A percentile compares a stretch with the other conserved stretches of the same genome.
phyloP scores from a whole-genome alignment of 2,888 invertebrate genomes.

The Dichetophora obliterata region DNA sequence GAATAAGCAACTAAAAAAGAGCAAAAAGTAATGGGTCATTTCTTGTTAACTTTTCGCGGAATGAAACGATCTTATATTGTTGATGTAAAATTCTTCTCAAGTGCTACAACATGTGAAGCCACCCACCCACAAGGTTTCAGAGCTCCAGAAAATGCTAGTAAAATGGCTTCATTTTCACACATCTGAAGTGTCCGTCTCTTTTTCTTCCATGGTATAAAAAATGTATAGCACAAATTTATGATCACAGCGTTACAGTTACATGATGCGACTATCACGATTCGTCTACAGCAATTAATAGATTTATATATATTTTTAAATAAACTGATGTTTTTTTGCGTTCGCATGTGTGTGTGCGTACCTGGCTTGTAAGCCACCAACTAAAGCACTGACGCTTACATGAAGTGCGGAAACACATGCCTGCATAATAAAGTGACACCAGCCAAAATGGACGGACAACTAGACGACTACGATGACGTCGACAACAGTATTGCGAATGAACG shows the following conservation, averaged over 20 bases:
- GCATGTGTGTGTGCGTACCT: conserved; percentile 28
- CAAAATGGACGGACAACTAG: conserved; percentile 14
- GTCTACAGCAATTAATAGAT: conserved; percentile 43
- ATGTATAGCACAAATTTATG: conserved; percentile 48
- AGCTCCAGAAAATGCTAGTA: no score
- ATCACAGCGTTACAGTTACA: conserved; percentile 51
- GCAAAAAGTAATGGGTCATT: no score
- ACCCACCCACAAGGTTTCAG: no score
- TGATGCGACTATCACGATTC: conserved; percentile 56
- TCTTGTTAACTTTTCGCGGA: no score
- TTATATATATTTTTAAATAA: conserved; percentile 11
- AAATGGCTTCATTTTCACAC: no score
- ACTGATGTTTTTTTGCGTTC: neutral
- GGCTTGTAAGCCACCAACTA: conserved; percentile 12
- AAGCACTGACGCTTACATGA: conserved; percentile 39
- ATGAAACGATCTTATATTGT: no score
- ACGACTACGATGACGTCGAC: neutral
- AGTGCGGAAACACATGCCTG: conserved; percentile 47
- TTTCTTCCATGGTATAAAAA: no score
- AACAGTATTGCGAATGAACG: conserved; percentile 2
- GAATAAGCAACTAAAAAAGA: no score
- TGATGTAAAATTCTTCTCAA: no score
- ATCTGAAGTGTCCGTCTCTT: no score
- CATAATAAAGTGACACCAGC: conserved; percentile 46
- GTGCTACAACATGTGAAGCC: no score